A percentile compares a stretch with the other conserved stretches of the same genome.
phyloP scores from a whole-genome alignment of 2,888 invertebrate species.

The Nowickia ferox region DNA sequence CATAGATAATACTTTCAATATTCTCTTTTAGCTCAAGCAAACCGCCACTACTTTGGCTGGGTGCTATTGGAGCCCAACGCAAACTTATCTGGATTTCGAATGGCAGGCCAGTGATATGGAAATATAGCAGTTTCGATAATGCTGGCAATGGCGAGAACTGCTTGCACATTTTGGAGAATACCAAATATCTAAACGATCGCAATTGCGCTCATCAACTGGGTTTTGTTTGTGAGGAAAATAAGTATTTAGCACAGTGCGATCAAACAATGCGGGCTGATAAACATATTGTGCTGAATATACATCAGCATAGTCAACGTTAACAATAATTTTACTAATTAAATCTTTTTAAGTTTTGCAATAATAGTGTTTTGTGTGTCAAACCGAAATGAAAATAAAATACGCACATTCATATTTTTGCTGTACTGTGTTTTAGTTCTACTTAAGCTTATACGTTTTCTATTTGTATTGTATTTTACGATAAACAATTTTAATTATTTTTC shows the following conservation, averaged over 20 bases:
- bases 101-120: slow-evolving; percentile 51
- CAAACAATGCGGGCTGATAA: slow-evolving; percentile 21
- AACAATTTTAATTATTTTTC: too few relatives aligned
- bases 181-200: slow-evolving; percentile 47
- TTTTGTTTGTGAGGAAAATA: slow-evolving; percentile 52
- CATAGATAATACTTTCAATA: background rate
- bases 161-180: slow-evolving; percentile 43
- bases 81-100: slow-evolving; percentile 55
- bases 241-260: background rate
- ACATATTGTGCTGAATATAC: slow-evolving; percentile 37
- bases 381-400: too few relatives aligned
- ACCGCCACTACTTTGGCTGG: slow-evolving; percentile 53
- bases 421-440: too few relatives aligned
- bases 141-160: slow-evolving; percentile 46
- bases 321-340: background rate
- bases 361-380: too few relatives aligned
- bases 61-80: slow-evolving; percentile 50
- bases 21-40: slow-evolving; percentile 18
- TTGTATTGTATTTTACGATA: too few relatives aligned
- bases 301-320: slow-evolving; percentile 16
- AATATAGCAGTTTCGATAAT: slow-evolving; percentile 45
- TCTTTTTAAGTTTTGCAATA: background rate
- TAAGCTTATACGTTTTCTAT: too few relatives aligned
- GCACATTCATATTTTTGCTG: too few relatives aligned
- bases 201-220: slow-evolving; percentile 51